Conservation (phyloP, 2,113 vertebrate genomes). For the Coregonus clupeaformis region DNA sequence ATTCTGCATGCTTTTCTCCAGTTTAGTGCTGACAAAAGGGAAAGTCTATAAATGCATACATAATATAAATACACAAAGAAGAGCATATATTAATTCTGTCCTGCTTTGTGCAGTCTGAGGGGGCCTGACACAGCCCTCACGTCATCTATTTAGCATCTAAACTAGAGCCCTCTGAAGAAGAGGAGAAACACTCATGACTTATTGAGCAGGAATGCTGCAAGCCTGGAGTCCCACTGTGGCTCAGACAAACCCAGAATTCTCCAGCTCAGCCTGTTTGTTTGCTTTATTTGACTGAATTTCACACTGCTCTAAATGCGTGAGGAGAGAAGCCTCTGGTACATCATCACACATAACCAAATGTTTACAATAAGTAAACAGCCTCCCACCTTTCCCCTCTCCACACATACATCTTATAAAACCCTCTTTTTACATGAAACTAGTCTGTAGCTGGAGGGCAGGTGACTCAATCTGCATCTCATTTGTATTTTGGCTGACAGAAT, state of each 20-base stretch:
- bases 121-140: conserved; percentile 40
- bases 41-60: too few relatives aligned
- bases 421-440: too few relatives aligned
- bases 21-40: too few relatives aligned
- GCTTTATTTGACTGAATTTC: conserved; percentile 37
- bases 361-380: conserved; percentile 28
- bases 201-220: conserved; percentile 52
- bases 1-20: conserved; percentile 42
- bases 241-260: conserved; percentile 51
- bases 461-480: too few relatives aligned
- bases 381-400: too few relatives aligned
- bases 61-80: too few relatives aligned
- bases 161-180: conserved; percentile 21
- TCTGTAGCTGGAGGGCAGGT: too few relatives aligned
- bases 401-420: too few relatives aligned
- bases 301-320: conserved; percentile 10
- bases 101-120: conserved; percentile 39
- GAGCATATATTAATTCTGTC: background rate
- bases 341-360: conserved; percentile 25
- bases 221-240: conserved; percentile 40
- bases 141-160: conserved; percentile 60
- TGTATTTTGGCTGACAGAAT: too few relatives aligned
- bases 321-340: conserved; percentile 21
- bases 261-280: conserved; percentile 52
- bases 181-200: conserved; percentile 48